Evolutionary conservation across 2,113 vertebrate species (phyloP).

Genomic region (Chionomys nivalis): DNA sequence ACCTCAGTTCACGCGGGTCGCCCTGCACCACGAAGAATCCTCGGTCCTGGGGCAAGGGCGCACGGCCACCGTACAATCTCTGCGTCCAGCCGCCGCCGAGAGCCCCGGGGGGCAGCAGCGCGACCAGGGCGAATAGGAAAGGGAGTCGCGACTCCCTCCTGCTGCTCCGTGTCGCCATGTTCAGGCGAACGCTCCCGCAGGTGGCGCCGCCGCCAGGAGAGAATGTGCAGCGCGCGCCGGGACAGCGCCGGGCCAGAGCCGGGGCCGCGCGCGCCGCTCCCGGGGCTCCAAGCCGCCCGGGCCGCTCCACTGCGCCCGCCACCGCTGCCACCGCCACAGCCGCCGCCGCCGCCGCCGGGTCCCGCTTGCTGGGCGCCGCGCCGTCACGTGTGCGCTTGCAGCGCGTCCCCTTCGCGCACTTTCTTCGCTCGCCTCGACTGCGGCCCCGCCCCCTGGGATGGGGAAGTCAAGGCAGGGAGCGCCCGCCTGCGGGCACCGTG

Average conservation of each 20-base stretch:
- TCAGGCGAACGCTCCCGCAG: slow-evolving; percentile 76
- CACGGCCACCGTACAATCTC: slow-evolving; percentile 32
- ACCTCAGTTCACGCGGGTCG: slow-evolving; percentile 32
- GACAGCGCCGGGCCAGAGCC: slow-evolving; percentile 38
- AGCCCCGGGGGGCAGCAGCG: slow-evolving; percentile 58
- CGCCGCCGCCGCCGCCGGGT: not conserved
- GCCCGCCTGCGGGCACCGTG: not conserved
- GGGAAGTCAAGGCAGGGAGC: slow-evolving; percentile 65
- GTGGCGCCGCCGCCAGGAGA: slow-evolving; percentile 86
- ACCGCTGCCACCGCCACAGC: not conserved
- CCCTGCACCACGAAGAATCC: slow-evolving; percentile 73
- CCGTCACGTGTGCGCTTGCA: slow-evolving; percentile 60
- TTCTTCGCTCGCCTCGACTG: not conserved
- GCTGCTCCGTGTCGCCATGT: slow-evolving; percentile 85
- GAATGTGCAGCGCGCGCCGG: slow-evolving; percentile 83
- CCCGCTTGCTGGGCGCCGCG: slow-evolving; percentile 52
- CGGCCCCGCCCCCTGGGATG: slow-evolving; percentile 44
- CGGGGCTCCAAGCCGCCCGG: slow-evolving; percentile 45
- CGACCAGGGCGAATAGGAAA: slow-evolving; percentile 64
- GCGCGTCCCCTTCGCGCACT: slow-evolving; percentile 57
- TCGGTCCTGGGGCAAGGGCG: slow-evolving; percentile 68
- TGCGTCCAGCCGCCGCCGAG: slow-evolving; percentile 25
- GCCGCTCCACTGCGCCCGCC: not conserved
- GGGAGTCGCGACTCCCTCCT: slow-evolving; percentile 76
- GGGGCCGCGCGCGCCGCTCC: slow-evolving; percentile 72